Conservation (phyloP, 2,797 vertebrate genomes). For the Bovichtus variegatus region DNA sequence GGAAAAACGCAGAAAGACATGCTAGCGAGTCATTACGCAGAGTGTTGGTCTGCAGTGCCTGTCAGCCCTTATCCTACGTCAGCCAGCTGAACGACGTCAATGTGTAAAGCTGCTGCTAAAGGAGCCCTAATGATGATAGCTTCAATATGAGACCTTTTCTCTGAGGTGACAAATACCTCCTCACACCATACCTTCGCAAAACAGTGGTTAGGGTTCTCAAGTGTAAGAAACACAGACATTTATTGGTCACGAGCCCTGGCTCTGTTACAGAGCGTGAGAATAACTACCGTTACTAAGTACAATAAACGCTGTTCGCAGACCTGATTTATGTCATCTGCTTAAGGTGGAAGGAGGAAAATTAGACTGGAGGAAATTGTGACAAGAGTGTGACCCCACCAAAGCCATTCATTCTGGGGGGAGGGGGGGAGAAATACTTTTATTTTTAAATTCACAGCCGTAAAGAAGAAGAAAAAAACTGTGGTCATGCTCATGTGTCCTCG, state of each 20-base stretch:
- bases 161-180: conserved; percentile 74
- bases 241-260: conserved; percentile 70
- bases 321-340: conserved; percentile 76
- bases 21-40: conserved; percentile 18
- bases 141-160: conserved; percentile 77
- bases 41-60: conserved; percentile 27
- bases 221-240: conserved; percentile 67
- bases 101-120: conserved; percentile 44
- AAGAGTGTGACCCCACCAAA: conserved; percentile 69
- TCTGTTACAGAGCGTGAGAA: conserved; percentile 66
- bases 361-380: conserved; percentile 77
- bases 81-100: conserved; percentile 51
- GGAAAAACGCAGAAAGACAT: neutral
- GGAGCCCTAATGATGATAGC: conserved; percentile 71
- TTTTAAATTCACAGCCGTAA: conserved; percentile 33
- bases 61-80: conserved; percentile 40
- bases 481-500: conserved; percentile 29
- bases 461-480: neutral
- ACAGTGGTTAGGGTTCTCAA: conserved; percentile 43
- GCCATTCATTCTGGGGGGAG: conserved; percentile 49
- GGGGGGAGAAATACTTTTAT: conserved; percentile 36
- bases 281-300: conserved; percentile 67
- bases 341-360: conserved; percentile 67
- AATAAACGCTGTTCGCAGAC: conserved; percentile 69
- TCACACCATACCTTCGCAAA: conserved; percentile 50